Evolutionary conservation across 1,140 invertebrate genomes (phyloP), one percentile per base, ranked within the genome.

Genomic region (Condylostylus longicornis): DNA sequence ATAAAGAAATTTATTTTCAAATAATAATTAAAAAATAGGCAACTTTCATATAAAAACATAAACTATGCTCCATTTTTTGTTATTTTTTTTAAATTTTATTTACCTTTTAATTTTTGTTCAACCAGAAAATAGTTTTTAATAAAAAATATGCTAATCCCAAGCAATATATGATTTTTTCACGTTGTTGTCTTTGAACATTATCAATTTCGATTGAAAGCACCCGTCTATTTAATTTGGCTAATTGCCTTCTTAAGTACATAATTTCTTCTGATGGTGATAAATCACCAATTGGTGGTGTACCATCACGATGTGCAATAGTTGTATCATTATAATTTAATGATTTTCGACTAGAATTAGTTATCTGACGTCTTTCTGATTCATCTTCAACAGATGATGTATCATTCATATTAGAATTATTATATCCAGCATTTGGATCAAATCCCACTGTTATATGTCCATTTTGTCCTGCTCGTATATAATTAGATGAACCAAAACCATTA

Each of bases 161-260:
- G 39, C 77, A 75, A 57, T 81, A 84, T 44, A 86, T 63, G 48
- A 86, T 70, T 55, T 87, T 81, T 50, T 88, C 83, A 46, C 79
- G 71, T 58, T 88, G 80, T 50, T 82, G 71, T 29, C 81, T 68
- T 51, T 82, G 78, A 29, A 79, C 62, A 46, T 79, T 75, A 46
- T 88, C 83, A 35, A 82, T 67, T 64, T 90, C 85, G 33, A 89
- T 71, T 14, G 79, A 72, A 68, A 87, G 77, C 2, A 90, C 74
- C 25, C 85, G 73, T n/a, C 82, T 68, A 57, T 85, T 86, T 23
- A 89, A 53, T 56, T 85, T 83, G 4, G 79, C 80, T 48, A 88
- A 70, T 63, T 87, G 83, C 27, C 81, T 68, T 33, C 83, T 70
- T 47, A 89, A 66, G 61, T 87, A 81, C 18, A 81, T 66, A 27